These are phyloP conservation scores for Eupithecia vulgata DNA, from an alignment of 2,888 invertebrate genomes.

Conservation along the genomic window DNA sequence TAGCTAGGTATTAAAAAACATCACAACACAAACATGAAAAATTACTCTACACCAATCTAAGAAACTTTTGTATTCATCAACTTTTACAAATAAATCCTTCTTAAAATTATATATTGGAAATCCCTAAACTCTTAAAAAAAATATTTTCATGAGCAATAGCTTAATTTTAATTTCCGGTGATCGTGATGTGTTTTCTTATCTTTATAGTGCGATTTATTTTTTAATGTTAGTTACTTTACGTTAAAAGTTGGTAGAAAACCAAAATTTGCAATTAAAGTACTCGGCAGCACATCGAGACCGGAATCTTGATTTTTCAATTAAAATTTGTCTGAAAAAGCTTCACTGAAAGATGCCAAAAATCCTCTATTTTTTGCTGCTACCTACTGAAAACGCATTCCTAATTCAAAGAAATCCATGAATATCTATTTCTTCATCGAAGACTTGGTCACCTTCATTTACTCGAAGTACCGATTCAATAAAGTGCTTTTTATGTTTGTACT, in stretches of 20 bases:
- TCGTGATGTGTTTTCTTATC: too few relatives aligned
- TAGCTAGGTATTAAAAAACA: not conserved
- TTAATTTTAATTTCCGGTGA: not conserved
- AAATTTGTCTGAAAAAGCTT: not conserved
- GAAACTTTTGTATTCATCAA: not conserved
- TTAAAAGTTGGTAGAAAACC: too few relatives aligned
- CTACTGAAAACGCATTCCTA: not conserved
- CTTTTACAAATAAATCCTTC: not conserved
- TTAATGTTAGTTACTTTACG: too few relatives aligned
- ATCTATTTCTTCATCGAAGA: not conserved
- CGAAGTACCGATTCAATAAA: slow-evolving; percentile 57
- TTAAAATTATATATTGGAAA: not conserved
- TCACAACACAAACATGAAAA: too few relatives aligned
- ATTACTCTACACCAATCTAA: not conserved
- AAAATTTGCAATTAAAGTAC: not conserved
- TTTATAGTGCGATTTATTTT: too few relatives aligned
- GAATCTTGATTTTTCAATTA: not conserved
- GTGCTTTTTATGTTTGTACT: slow-evolving; percentile 47
- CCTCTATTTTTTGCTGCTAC: too few relatives aligned
- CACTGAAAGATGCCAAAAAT: not conserved
- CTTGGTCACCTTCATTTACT: slow-evolving; percentile 44
- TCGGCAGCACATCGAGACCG: too few relatives aligned
- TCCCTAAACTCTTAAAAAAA: not conserved
- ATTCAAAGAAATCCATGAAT: not conserved
- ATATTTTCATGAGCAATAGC: not conserved